Base-by-base conservation (phyloP, 2,888 invertebrate genomes). In the Eumacrocentrus americanus region DNA sequence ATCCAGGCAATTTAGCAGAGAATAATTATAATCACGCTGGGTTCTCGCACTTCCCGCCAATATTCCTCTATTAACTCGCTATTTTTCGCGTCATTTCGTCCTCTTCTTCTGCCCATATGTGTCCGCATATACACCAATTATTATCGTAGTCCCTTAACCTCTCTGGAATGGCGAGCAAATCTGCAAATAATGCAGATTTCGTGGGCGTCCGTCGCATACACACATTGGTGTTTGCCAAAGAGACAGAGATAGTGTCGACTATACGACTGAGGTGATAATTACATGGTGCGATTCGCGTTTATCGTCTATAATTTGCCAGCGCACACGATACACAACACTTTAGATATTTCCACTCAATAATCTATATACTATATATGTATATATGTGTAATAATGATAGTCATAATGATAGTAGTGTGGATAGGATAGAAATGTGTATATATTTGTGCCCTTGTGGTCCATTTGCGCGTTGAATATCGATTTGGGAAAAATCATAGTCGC, bases 241-340 rank as follows among this genome's bases (percentile, higher is more conserved):
- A 20, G 1, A 20, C 1, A 20, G 42, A 23, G 23, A 23, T 12
- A 23, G 14, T 44, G 44, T 23, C 11, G 44, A n/a, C n/a, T n/a
- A n/a, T 7, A 44, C 5, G 12, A 46, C 70, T 64, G 66, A 76
- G 75, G 77, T 75, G 77, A 78, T 79, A 79, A 78, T 79, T 77
- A 75, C 75, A 72, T 69, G 71, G 66, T 68, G n/a, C 72, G 71
- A 75, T 73, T 70, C 71, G 69, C 74, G 74, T 72, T 74, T 72
- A 73, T 71, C 76, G 73, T 70, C 68, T 42, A 18, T 71, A 76
- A 76, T 78, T 78, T 73, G 72, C 77, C 70, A 67, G 67, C 14
- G 71, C 69, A 73, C 69, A 68, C 38, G n/a, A n/a, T n/a, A n/a
- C n/a, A n/a, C n/a, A n/a, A n/a, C n/a, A n/a, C n/a, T n/a, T n/a